Evolutionary conservation across 1,140 invertebrate genomes (phyloP).

Genomic region (Ephestia elutella): DNA sequence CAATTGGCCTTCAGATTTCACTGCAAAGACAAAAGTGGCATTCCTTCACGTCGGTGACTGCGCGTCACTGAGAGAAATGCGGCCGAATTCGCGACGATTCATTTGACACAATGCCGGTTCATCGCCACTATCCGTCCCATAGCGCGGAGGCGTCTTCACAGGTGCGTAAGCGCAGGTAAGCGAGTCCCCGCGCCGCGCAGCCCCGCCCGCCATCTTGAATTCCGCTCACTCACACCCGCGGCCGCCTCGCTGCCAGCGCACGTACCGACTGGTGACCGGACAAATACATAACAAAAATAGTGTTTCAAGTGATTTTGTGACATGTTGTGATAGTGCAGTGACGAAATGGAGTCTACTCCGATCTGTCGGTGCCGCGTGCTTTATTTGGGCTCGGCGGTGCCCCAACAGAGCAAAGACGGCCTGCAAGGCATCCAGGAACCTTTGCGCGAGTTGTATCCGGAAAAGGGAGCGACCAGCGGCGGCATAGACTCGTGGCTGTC

Average conservation of each 20-base stretch:
- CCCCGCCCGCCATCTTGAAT: constrained; percentile 64
- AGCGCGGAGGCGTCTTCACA: constrained; percentile 55
- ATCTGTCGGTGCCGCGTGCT: constrained; percentile 97
- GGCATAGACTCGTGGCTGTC: constrained; percentile 98
- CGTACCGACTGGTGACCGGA: constrained; percentile 35
- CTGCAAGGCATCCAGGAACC: constrained; percentile 98
- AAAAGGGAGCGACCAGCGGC: constrained; percentile 88
- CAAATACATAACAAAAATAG: constrained; percentile 35
- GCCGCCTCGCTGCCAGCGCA: constrained; percentile 54
- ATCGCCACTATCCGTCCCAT: constrained; percentile 44
- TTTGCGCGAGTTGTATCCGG: constrained; percentile 95
- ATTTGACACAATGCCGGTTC: constrained; percentile 71
- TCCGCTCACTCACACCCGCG: constrained; percentile 69
- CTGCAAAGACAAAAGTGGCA: constrained; percentile 54
- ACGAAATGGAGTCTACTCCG: constrained; percentile 84
- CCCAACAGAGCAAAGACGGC: constrained; percentile 97
- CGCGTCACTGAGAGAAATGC: constrained; percentile 59
- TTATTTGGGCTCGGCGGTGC: constrained; percentile 97
- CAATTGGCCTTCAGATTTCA: constrained; percentile 64
- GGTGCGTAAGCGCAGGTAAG: constrained; percentile 68
- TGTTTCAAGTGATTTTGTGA: constrained; percentile 57
- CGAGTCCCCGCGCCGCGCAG: constrained; percentile 20
- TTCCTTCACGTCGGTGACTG: constrained; percentile 57
- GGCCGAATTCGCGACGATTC: constrained; percentile 66
- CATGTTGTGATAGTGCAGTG: constrained; percentile 69